phyloP scores from a whole-genome alignment of 1,140 invertebrate genomes.

The Agraylea sexmaculata region DNA sequence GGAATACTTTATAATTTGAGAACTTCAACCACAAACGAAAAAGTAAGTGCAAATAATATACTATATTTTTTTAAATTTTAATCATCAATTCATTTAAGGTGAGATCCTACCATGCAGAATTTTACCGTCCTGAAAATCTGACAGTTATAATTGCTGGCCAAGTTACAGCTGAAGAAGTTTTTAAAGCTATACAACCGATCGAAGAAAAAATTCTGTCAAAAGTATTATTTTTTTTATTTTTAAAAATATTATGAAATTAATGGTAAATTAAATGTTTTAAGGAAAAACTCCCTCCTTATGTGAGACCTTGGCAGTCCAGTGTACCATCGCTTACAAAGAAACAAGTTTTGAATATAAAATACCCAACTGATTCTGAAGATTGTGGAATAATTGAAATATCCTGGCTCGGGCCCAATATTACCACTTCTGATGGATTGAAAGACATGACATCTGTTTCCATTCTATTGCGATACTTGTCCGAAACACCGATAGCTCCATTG shows the following conservation, averaged over 20 bases:
- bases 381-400: conserved; percentile 69
- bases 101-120: conserved; percentile 67
- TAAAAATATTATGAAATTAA: neutral
- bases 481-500: conserved; percentile 72
- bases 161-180: conserved; percentile 64
- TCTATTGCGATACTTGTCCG: conserved; percentile 73
- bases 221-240: conserved; percentile 31
- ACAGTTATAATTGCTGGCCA: conserved; percentile 73
- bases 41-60: conserved; percentile 46
- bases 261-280: conserved; percentile 2
- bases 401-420: conserved; percentile 71
- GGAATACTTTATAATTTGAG: conserved; percentile 76
- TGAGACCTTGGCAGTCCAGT: conserved; percentile 60
- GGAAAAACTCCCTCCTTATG: conserved; percentile 34
- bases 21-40: conserved; percentile 65
- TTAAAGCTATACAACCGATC: conserved; percentile 55
- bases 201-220: conserved; percentile 71
- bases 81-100: conserved; percentile 42
- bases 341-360: conserved; percentile 45
- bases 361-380: conserved; percentile 77
- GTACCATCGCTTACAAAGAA: conserved; percentile 49
- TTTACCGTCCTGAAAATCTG: conserved; percentile 85
- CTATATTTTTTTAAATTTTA: neutral
- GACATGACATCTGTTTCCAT: conserved; percentile 52
- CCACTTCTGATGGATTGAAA: conserved; percentile 35